Percentiles rank a stretch among this genome's conserved stretches.
phyloP scores from a whole-genome alignment of 2,888 invertebrate genomes.

The Pandemis cinnamomeana region DNA sequence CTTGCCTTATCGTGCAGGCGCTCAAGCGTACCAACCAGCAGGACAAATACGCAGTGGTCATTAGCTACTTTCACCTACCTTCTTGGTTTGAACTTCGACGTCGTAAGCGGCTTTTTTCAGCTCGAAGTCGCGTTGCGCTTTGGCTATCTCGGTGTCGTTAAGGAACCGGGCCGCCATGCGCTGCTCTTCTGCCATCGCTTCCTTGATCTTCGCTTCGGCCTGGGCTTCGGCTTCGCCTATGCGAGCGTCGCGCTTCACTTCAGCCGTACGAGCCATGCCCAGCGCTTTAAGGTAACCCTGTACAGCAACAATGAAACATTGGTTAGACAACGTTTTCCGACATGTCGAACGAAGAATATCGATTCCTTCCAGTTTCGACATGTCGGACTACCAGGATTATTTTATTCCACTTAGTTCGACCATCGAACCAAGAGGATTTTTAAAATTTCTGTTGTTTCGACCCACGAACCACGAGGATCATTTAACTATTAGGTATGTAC shows the following conservation, averaged over 20 bases:
- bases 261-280: slow-evolving; percentile 97
- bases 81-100: slow-evolving; percentile 97
- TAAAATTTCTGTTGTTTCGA: too few species aligned
- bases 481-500: too few species aligned
- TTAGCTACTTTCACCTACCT: slow-evolving; percentile 75
- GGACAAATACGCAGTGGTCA: too few species aligned
- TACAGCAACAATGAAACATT: background rate
- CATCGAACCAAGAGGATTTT: too few species aligned
- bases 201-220: slow-evolving; percentile 95
- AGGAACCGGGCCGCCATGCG: slow-evolving; percentile 96
- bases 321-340: background rate
- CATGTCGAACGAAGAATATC: too few species aligned
- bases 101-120: slow-evolving; percentile 98
- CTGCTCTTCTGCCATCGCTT: slow-evolving; percentile 98
- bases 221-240: slow-evolving; percentile 99
- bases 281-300: slow-evolving; percentile 97
- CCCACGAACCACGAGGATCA: too few species aligned
- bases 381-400: too few species aligned
- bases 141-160: slow-evolving; percentile 98
- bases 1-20: too few species aligned
- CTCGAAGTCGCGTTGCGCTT: slow-evolving; percentile 98
- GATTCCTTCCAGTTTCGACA: too few species aligned
- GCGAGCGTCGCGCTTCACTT: slow-evolving; percentile 97
- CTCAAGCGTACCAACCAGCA: too few species aligned
- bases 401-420: too few species aligned